Conservation (phyloP, 2,113 vertebrate genomes). For the Nycticorax nycticorax region DNA sequence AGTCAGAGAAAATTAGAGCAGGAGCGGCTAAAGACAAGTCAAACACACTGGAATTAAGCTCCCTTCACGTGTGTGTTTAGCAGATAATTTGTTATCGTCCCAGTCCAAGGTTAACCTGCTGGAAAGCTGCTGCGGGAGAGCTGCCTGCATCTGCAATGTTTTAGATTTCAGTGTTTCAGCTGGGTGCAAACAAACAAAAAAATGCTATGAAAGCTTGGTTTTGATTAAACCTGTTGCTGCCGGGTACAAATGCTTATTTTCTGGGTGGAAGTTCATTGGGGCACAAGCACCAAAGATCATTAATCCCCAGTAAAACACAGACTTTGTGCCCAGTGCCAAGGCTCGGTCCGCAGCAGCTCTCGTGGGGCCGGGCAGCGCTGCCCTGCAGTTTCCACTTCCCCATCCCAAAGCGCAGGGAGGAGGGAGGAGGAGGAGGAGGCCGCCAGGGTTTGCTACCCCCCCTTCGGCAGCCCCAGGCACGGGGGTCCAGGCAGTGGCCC, state of each 20-base stretch:
- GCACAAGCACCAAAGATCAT: conserved; percentile 6
- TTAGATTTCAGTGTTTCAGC: conserved; percentile 33
- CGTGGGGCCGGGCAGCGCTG: accelerated
- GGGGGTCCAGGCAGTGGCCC: not conserved
- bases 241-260: not conserved
- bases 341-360: not conserved
- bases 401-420: accelerated
- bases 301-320: not conserved
- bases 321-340: not conserved
- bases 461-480: accelerated
- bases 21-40: not conserved
- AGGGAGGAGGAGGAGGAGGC: not conserved
- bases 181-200: conserved; percentile 47
- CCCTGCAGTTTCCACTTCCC: not conserved
- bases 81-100: conserved; percentile 45
- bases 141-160: conserved; percentile 32
- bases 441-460: accelerated
- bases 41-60: not conserved
- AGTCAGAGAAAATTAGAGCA: not conserved
- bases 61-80: conserved; percentile 33
- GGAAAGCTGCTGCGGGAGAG: conserved; percentile 34
- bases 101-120: conserved; percentile 67
- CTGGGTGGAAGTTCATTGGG: conserved; percentile 69
- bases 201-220: conserved; percentile 47
- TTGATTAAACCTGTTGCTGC: conserved; percentile 40